Base-by-base conservation (phyloP, 1,140 invertebrate genomes). In the Panulirus ornatus region DNA sequence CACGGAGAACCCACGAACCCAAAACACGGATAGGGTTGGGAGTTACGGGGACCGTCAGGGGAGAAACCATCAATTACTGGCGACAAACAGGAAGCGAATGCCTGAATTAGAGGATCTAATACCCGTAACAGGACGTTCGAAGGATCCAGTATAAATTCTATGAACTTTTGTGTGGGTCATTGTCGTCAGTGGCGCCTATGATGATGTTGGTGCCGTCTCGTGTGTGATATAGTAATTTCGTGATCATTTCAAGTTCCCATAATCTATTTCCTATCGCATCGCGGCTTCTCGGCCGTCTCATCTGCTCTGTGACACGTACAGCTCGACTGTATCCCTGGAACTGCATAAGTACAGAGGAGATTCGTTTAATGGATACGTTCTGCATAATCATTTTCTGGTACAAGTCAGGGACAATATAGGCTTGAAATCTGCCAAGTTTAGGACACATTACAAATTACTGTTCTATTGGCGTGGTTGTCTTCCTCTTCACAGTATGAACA, bases 81-180 rank as follows among this genome's bases (percentile, higher is more conserved):
- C n/a, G n/a, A 5, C 58, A 66, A 58, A 66, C n/a, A 66, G 58
- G 58, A 66, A 30, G 30, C 9, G 58, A 66, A 66, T 27, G 27
- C n/a, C 58, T 30, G 30, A 66, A 30, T 27, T 66, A 66, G 27
- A 66, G 58, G n/a, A 66, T 66, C 58, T 27, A 27, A 66, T 66
- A 5, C 58, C 27, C 27, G n/a, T 66, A 66, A 73, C 63, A 84
- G 66, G 54, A 63, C 44, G 34, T 38, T 38, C 30, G 78, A 40
- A 70, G 70, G 82, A 84, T 84, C 73, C 82, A 84, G 73, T 84
- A n/a, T 84, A 84, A 84, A 84, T 71, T 63, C 54, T 44, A 66
- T 36, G 82, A 84, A 84, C 38, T 84, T 84, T 84, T 84, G 82
- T 84, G 71, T 84, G 66, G 63, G 63, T 84, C 73, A 84, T 84